Conservation (phyloP, 2,888 invertebrate species). For the Steinernema hermaphroditum region DNA sequence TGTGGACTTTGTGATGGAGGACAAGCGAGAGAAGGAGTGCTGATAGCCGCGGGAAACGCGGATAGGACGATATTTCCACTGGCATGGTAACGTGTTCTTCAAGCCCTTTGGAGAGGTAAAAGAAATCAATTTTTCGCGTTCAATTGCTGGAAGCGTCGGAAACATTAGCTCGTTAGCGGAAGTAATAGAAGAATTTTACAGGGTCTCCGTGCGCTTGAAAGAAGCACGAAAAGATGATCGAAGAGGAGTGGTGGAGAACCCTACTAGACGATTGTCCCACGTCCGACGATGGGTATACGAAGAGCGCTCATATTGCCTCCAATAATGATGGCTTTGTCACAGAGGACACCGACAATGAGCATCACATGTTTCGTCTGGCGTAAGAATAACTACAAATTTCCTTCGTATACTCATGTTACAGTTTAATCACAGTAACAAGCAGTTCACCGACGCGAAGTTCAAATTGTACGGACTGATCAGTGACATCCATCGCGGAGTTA, state of each 20-base stretch:
- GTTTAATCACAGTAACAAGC: background rate
- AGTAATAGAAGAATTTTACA: too few relatives aligned
- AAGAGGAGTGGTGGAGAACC: background rate
- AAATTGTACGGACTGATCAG: background rate
- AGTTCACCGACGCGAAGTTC: background rate
- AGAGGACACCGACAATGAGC: background rate
- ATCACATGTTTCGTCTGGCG: slow-evolving; percentile 14
- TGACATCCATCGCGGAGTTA: background rate
- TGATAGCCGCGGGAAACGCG: background rate
- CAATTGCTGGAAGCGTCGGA: too few relatives aligned
- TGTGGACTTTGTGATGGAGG: background rate
- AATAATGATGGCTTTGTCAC: slow-evolving; percentile 1
- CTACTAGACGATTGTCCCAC: background rate
- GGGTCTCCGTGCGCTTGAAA: background rate
- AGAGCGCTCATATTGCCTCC: slow-evolving; percentile 1
- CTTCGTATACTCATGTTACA: background rate
- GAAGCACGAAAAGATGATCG: background rate
- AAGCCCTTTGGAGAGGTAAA: too few relatives aligned
- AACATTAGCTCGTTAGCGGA: too few relatives aligned
- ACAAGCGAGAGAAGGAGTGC: background rate
- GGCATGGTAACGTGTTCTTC: slow-evolving; percentile 20
- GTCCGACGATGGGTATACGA: slow-evolving; percentile 1
- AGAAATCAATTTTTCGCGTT: too few relatives aligned
- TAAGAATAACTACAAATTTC: background rate
- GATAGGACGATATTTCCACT: background rate